Evolutionary conservation across 2,888 invertebrate species (phyloP), one percentile per base, ranked within the genome.

Genomic region (Tachystola acroxantha): DNA sequence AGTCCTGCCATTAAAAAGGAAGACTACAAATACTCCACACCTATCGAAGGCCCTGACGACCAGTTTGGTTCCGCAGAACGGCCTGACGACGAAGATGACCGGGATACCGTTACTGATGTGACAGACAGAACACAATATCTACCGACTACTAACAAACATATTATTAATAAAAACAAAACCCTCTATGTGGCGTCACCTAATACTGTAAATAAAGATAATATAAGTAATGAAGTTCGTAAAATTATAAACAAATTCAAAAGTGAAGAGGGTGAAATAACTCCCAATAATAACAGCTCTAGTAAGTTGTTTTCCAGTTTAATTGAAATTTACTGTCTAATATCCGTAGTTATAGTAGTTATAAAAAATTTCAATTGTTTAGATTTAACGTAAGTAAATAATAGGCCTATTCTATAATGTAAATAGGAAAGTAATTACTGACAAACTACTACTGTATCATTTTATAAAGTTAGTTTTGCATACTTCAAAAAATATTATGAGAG

Each of bases 11-110:
- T 69, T 37, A 81, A 73, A 32, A 91, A 90, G 66, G 91, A 91
- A 68, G 91, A 92, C 39, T 76, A 64, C 48, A 76, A 71, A 34
- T 82, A 77, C 45, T 75, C 80, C 0, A 81, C 85, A 2, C 73
- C 82, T 26, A 54, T 84, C 50, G 79, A 84, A 57, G 80, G 76
- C 1, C 91, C 92, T 46, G 91, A 91, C 64, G 90, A 92, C 56
- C 91, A 91, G 56, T 91, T 90, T 46, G 92, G 92, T 13, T 92
- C 93, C 9, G 92, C 92, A 14, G 93, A 94, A 65, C 89, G 90
- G 48, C 91, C 92, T 43, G 90, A 91, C 53, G 92, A 93, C 48
- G 90, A 90, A 57, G 90, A 90, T 34, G 85, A 85, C 25, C 68
- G 54, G 16, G 78, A 78, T 37, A 34, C 48, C 6, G 51, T 46